Evolutionary conservation across 2,888 invertebrate species (phyloP).

Genomic region (Dasypogon diadema): DNA sequence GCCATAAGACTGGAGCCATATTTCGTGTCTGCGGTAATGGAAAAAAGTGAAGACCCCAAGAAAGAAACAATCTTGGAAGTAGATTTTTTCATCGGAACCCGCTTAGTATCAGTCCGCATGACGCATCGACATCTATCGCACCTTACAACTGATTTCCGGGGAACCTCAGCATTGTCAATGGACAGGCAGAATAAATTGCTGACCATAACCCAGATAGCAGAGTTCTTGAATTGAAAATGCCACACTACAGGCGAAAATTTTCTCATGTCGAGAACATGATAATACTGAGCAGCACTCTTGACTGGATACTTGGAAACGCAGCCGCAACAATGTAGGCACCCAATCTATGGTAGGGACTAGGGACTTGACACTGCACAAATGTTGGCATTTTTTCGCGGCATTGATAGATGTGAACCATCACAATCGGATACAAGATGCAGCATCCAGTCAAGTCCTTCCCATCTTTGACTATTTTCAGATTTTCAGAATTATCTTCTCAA

Average conservation of each 20-base stretch:
- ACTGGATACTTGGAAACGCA: no score
- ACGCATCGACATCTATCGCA: neutral
- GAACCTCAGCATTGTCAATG: neutral
- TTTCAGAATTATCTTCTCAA: conserved; percentile 8
- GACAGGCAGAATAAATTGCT: conserved; percentile 10
- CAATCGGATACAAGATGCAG: conserved; percentile 1
- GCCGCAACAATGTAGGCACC: neutral
- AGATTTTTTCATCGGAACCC: neutral
- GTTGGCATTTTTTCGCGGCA: neutral
- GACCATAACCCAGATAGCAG: conserved; percentile 37
- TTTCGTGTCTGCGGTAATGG: conserved; percentile 38
- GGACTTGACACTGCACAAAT: conserved; percentile 33
- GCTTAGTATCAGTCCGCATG: neutral
- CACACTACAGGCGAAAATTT: neutral
- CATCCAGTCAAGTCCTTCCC: neutral
- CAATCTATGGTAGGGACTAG: no score
- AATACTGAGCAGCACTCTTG: neutral
- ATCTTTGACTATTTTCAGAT: conserved; percentile 18
- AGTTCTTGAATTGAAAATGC: conserved; percentile 11
- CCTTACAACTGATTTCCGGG: conserved; percentile 16
- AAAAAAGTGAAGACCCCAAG: neutral
- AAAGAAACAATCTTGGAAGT: conserved; percentile 1
- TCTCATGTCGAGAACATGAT: neutral
- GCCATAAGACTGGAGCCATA: neutral
- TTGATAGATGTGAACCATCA: no score